Evolutionary conservation across 2,888 invertebrate genomes (phyloP).

Genomic region (Clitarchus hookeri): DNA sequence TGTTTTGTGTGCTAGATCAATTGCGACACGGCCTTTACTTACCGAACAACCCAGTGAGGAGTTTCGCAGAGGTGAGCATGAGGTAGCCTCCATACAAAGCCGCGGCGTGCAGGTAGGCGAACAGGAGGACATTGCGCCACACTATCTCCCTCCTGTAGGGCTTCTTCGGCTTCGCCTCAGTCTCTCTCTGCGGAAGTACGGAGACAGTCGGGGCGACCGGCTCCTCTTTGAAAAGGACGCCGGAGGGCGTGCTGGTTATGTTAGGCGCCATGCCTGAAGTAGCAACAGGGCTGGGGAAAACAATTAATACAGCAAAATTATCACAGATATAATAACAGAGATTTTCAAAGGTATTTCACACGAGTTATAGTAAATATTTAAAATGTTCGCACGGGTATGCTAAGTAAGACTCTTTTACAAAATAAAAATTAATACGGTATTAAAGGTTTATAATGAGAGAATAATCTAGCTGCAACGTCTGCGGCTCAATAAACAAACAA

Average conservation of each 20-base stretch:
- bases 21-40: conserved; percentile 52
- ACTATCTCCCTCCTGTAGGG: conserved; percentile 59
- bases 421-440: too few species aligned
- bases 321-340: too few species aligned
- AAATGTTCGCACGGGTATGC: too few species aligned
- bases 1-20: too few species aligned
- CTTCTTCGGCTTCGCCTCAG: conserved; percentile 11
- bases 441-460: too few species aligned
- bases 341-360: too few species aligned
- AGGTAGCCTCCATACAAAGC: conserved; percentile 78
- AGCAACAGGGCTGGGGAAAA: not conserved
- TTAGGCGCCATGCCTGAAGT: conserved; percentile 56
- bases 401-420: too few species aligned
- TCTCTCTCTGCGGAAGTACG: not conserved
- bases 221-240: conserved; percentile 52
- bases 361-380: too few species aligned
- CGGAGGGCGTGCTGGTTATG: conserved; percentile 53
- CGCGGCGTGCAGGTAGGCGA: conserved; percentile 74
- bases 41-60: conserved; percentile 74
- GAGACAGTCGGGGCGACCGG: conserved; percentile 19
- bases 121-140: conserved; percentile 83
- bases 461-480: too few species aligned
- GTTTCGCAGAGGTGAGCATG: conserved; percentile 73
- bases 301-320: too few species aligned
- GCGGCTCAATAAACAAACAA: too few species aligned